Evolutionary conservation across 2,888 invertebrate genomes (phyloP), one percentile per base, ranked within the genome.

Genomic region (Dryocosmus kuriphilus): DNA sequence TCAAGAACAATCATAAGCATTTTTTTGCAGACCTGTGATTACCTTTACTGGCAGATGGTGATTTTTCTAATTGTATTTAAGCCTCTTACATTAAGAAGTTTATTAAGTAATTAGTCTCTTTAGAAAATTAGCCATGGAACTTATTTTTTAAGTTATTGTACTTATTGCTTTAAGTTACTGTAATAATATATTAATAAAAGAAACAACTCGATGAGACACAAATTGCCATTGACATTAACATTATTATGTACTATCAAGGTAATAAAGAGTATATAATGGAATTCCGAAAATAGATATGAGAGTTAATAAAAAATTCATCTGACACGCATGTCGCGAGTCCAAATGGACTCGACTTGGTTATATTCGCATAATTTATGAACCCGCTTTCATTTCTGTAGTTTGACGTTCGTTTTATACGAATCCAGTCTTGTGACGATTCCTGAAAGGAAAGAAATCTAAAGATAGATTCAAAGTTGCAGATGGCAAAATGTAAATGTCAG

Each of bases 21-120:
- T n/a, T n/a, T n/a, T n/a, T n/a, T n/a, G n/a, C n/a, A n/a, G n/a
- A n/a, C n/a, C n/a, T n/a, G n/a, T n/a, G n/a, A n/a, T n/a, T n/a
- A n/a, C n/a, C n/a, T n/a, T 51, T 8, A 8, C 9, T 51, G 51
- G 9, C n/a, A 51, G 9, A 51, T n/a, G n/a, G 0, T 22, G 9
- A 51, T 51, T 51, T 51, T 51, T n/a, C n/a, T 51, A n/a, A 22
- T 51, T n/a, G n/a, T n/a, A 51, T n/a, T 51, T 51, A 51, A 51
- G 51, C n/a, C 51, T 51, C n/a, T 51, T 51, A 51, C n/a, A 51
- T 51, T 51, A 51, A 22, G 51, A 51, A 51, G n/a, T 51, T 51
- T 3, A n/a, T 51, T 22, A 51, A n/a, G n/a, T 51, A n/a, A 51
- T 57, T 57, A 24, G 24, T 57, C 24, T 3, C 24, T 57, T 57